Evolutionary conservation across 1,140 invertebrate species (phyloP).

Genomic region (Macrocentrus cingulum): DNA sequence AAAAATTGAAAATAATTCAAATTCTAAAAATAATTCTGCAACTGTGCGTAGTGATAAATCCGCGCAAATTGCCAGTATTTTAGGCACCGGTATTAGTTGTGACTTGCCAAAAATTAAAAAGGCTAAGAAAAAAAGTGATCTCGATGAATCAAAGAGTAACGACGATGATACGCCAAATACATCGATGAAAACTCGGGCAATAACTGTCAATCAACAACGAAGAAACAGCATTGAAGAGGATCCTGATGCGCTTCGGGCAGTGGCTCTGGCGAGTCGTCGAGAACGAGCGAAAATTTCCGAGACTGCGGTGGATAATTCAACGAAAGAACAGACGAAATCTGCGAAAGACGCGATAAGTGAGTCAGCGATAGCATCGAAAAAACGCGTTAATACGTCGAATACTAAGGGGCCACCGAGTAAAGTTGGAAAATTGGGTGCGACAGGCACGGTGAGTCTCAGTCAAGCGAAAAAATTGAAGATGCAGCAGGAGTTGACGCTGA

Average conservation of each 20-base stretch:
- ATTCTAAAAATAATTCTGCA: too few species aligned
- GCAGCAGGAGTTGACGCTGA: constrained; percentile 39
- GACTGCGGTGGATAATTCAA: neutral
- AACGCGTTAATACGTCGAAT: constrained; percentile 10
- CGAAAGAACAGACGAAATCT: neutral
- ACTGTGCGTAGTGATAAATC: too few species aligned
- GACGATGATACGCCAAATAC: constrained; percentile 2
- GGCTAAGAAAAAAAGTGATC: too few species aligned
- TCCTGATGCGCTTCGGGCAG: constrained; percentile 47
- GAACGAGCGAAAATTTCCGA: constrained; percentile 36
- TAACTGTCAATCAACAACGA: constrained; percentile 23
- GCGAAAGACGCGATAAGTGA: neutral
- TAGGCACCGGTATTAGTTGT: too few species aligned
- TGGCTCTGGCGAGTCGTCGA: constrained; percentile 47
- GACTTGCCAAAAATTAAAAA: too few species aligned
- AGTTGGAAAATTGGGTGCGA: constrained; percentile 34
- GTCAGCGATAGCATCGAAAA: constrained; percentile 23
- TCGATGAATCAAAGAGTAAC: too few species aligned
- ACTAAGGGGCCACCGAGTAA: constrained; percentile 36
- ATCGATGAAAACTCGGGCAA: neutral
- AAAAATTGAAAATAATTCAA: too few species aligned
- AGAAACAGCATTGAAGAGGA: constrained; percentile 52
- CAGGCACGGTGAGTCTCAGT: constrained; percentile 45
- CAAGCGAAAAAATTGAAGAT: constrained; percentile 45
- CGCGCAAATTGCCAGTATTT: too few species aligned